A percentile compares a stretch with the other conserved stretches of the same genome.
phyloP scores from a whole-genome alignment of 2,797 vertebrate species.

The Alosa sapidissima region DNA sequence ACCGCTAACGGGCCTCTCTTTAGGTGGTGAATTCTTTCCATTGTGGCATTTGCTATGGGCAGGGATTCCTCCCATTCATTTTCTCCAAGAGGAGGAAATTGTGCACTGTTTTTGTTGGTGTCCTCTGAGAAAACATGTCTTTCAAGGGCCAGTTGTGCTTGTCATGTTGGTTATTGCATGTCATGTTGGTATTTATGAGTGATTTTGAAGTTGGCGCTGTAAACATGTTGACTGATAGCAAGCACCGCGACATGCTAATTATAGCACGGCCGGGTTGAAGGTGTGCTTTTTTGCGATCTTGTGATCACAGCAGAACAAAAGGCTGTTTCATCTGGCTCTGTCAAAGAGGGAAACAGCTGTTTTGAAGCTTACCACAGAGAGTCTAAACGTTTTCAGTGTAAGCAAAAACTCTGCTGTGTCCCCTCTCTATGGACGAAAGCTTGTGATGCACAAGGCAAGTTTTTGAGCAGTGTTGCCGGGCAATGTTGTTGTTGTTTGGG shows the following conservation, averaged over 20 bases:
- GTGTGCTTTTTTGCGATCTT: constrained; percentile 36
- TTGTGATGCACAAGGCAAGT: too few species aligned
- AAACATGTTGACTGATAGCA: constrained; percentile 29
- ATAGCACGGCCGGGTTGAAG: constrained; percentile 33
- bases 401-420: neutral
- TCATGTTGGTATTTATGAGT: constrained; percentile 15
- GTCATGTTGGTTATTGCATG: neutral
- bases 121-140: neutral
- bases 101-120: neutral
- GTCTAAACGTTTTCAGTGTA: neutral
- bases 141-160: neutral
- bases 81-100: neutral
- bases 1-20: neutral
- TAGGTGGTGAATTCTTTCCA: constrained; percentile 27
- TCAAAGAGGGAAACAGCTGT: neutral
- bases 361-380: neutral
- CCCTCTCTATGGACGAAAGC: neutral
- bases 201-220: constrained; percentile 46
- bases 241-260: constrained; percentile 33
- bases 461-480: too few species aligned
- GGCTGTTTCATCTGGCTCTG: constrained; percentile 36
- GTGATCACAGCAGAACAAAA: constrained; percentile 45
- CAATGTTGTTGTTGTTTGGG: too few species aligned
- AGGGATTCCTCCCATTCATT: constrained; percentile 6
- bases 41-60: neutral